Percentiles rank a stretch among this genome's conserved stretches.
phyloP scores from a whole-genome alignment of 2,113 vertebrate species.

The Monarcha castaneiventris region DNA sequence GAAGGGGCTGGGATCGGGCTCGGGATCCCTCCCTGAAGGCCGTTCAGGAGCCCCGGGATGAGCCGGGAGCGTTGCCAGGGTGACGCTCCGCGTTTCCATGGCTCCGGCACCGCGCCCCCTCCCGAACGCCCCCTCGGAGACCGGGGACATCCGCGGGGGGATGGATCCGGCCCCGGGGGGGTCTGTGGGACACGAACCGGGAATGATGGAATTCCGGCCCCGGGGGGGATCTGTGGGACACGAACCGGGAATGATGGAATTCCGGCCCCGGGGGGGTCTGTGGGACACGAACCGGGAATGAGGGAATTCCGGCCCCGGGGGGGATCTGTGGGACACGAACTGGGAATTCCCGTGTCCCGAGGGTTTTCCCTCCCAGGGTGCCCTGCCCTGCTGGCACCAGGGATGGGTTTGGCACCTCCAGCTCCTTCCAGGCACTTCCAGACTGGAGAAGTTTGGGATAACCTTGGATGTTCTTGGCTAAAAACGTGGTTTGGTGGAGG shows the following conservation, averaged over 20 bases:
- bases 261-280: too few relatives aligned
- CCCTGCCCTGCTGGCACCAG: neutral
- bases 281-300: too few relatives aligned
- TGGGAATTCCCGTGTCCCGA: neutral
- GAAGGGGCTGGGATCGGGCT: neutral
- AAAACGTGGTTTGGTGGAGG: neutral
- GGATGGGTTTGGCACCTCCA: neutral
- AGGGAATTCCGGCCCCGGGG: too few relatives aligned
- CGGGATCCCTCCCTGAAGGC: fast-evolving
- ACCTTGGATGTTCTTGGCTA: neutral
- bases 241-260: too few relatives aligned
- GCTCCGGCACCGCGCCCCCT: neutral
- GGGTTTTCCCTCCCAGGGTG: neutral
- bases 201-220: too few relatives aligned
- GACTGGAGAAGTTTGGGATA: neutral
- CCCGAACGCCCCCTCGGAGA: neutral
- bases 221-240: too few relatives aligned
- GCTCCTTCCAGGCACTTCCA: neutral
- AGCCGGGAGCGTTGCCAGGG: neutral
- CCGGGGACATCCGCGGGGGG: fast-evolving
- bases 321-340: neutral
- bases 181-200: neutral
- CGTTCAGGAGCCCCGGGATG: fast-evolving
- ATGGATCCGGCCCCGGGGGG: neutral
- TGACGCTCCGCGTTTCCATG: neutral